phyloP scores from a whole-genome alignment of 37 sponge, comb jelly and placozoan species.

The Oopsacas minuta region DNA sequence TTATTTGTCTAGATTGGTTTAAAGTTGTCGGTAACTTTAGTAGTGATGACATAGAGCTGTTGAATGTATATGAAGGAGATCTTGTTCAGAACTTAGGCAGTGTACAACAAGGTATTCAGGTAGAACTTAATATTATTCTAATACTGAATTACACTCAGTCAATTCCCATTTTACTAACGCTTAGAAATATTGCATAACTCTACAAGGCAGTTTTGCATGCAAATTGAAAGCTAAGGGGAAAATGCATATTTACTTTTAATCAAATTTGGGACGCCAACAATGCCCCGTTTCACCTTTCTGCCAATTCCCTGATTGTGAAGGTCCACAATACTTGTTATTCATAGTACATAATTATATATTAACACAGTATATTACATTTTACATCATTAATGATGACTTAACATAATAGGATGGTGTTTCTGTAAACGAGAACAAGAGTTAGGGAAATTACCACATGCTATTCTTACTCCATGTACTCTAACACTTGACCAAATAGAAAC shows the following conservation, averaged over 20 bases:
- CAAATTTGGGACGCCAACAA: no score
- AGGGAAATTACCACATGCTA: background rate
- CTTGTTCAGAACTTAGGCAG: slow-evolving; percentile 4
- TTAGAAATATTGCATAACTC: no score
- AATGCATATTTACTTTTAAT: no score
- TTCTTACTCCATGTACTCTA: background rate
- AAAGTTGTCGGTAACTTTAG: background rate
- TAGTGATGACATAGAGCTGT: background rate
- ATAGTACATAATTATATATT: no score
- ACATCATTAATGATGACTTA: no score
- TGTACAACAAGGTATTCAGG: slow-evolving; percentile 19
- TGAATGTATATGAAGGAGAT: slow-evolving; percentile 19
- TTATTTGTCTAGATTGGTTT: slow-evolving; percentile 1
- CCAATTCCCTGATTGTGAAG: no score
- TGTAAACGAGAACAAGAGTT: background rate
- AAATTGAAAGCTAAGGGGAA: no score
- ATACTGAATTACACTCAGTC: background rate
- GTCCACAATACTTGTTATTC: no score
- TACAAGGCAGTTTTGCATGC: no score
- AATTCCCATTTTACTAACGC: no score
- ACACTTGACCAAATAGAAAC: background rate
- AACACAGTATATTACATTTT: no score
- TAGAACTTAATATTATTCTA: background rate
- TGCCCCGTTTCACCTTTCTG: no score
- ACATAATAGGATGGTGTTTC: slow-evolving; percentile 1